Evolutionary conservation across 1,140 invertebrate species (phyloP).

Genomic region (Drosophila burlai): DNA sequence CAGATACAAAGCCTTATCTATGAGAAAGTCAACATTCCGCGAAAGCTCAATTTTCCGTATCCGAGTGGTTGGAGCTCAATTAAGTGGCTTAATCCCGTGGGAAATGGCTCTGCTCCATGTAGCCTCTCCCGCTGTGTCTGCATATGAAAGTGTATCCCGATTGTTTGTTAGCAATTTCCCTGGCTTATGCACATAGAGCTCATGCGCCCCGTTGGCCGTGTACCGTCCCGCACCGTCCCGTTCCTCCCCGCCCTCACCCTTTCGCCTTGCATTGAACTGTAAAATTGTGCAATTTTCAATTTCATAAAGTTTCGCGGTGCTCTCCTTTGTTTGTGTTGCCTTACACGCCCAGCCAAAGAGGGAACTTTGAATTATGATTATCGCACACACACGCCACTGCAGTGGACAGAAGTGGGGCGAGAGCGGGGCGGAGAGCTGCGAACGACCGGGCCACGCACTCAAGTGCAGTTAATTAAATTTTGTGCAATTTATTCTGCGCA

Average conservation of each 20-base stretch:
- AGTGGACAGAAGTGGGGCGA: conserved; percentile 44
- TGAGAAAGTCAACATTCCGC: conserved; percentile 7
- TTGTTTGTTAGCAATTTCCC: conserved; percentile 68
- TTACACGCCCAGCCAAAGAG: conserved; percentile 41
- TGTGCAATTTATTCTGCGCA: conserved; percentile 79
- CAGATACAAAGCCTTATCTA: neutral
- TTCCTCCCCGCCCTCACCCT: conserved; percentile 1
- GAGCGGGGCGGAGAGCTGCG: neutral
- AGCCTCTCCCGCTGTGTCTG: conserved; percentile 7
- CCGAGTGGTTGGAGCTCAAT: conserved; percentile 15
- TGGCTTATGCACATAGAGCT: conserved; percentile 44
- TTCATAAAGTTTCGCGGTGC: conserved; percentile 77
- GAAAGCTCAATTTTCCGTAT: conserved; percentile 14
- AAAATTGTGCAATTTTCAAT: conserved; percentile 82
- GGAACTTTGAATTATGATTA: conserved; percentile 81
- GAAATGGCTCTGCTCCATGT: conserved; percentile 8
- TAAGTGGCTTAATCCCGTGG: conserved; percentile 24
- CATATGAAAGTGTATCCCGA: conserved; percentile 45
- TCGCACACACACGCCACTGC: conserved; percentile 67
- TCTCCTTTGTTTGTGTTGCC: conserved; percentile 65
- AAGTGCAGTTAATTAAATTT: conserved; percentile 83
- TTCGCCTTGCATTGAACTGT: conserved; percentile 73
- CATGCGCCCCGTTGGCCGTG: conserved; percentile 4
- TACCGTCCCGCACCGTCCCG: neutral
- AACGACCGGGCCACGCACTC: conserved; percentile 59